Conservation (phyloP, 2,888 invertebrate genomes). For the Sarcophaga variegata region DNA sequence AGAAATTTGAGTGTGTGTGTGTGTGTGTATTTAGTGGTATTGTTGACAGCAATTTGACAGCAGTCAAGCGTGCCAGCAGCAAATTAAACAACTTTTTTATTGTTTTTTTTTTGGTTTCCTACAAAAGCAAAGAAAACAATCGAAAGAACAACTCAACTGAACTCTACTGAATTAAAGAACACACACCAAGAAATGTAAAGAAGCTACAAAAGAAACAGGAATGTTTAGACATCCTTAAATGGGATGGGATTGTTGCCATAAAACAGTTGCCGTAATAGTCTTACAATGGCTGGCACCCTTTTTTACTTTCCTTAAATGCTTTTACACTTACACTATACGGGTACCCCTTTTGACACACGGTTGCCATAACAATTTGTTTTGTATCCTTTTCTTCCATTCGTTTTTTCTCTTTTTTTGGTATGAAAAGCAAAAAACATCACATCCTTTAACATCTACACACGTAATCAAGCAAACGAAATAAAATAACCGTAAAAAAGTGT, state of each 20-base stretch:
- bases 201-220: too few relatives aligned
- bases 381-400: slow-evolving; percentile 42
- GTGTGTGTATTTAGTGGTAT: slow-evolving; percentile 64
- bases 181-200: background rate
- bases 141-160: background rate
- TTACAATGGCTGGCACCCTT: slow-evolving; percentile 58
- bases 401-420: background rate
- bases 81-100: slow-evolving; percentile 62
- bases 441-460: slow-evolving; percentile 23
- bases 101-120: background rate
- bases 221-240: slow-evolving; percentile 20
- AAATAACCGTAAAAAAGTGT: background rate
- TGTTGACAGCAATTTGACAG: slow-evolving; percentile 80
- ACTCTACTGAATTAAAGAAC: background rate
- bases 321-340: slow-evolving; percentile 5
- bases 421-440: slow-evolving; percentile 18
- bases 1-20: background rate
- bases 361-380: slow-evolving; percentile 69
- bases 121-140: slow-evolving; percentile 12
- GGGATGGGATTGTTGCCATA: slow-evolving; percentile 16
- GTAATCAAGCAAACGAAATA: slow-evolving; percentile 20
- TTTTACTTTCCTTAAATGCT: background rate
- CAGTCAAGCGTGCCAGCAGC: slow-evolving; percentile 72
- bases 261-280: slow-evolving; percentile 16
- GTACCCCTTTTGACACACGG: slow-evolving; percentile 52